Conservation (phyloP, 23 tunicate species). For the Corella eumyota region DNA sequence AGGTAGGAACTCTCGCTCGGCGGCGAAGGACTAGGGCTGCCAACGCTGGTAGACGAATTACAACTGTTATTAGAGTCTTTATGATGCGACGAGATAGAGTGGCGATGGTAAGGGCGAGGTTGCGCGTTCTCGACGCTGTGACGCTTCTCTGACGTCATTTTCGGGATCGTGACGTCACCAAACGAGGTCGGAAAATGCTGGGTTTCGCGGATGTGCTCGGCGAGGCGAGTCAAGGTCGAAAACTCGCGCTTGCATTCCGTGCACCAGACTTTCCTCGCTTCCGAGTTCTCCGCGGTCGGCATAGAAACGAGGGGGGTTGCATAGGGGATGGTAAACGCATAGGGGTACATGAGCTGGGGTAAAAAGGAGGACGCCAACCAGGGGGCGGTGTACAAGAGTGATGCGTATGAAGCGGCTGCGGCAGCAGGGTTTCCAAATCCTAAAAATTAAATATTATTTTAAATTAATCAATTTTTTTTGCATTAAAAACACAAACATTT, state of each 20-base stretch:
- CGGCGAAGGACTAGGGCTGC: background rate
- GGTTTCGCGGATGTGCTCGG: conserved; percentile 55
- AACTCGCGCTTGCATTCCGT: conserved; percentile 64
- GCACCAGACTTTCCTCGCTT: conserved; percentile 35
- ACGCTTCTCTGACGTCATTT: no score
- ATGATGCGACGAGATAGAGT: no score
- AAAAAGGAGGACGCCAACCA: conserved; percentile 41
- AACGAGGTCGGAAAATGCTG: conserved; percentile 22
- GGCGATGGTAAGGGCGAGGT: no score
- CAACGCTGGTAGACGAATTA: conserved; percentile 1
- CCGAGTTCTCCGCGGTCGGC: conserved; percentile 7
- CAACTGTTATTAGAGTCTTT: background rate
- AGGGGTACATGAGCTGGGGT: conserved; percentile 4
- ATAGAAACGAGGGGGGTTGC: background rate
- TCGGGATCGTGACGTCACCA: no score
- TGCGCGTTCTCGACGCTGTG: no score
- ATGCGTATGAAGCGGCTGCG: conserved; percentile 41
- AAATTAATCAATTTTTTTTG: no score
- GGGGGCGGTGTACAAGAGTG: conserved; percentile 54
- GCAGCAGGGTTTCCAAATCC: no score
- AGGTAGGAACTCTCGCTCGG: background rate
- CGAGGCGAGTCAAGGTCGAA: conserved; percentile 39
- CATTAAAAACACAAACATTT: no score
- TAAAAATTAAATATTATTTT: no score
- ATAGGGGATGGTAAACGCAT: background rate